Percentiles rank a stretch among this genome's conserved stretches.
Conservation (phyloP, 2,113 vertebrate species). For the Psettodes erumei region DNA sequence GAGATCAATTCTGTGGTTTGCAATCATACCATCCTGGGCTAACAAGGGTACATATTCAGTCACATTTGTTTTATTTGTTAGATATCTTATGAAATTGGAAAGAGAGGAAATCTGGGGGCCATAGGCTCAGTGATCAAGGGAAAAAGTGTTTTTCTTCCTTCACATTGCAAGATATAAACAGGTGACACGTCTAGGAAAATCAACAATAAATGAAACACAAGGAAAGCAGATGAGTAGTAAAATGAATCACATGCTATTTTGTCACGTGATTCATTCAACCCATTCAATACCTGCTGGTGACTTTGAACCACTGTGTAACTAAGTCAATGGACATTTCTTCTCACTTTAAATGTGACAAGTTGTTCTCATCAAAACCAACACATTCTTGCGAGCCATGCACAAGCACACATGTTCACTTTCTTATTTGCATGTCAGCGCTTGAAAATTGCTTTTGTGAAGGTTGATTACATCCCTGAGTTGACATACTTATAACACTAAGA, state of each 20-base stretch:
- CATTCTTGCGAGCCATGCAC: neutral
- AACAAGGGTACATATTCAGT: too few relatives aligned
- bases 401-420: neutral
- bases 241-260: neutral
- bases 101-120: too few relatives aligned
- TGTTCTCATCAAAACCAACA: neutral
- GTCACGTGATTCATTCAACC: too few relatives aligned
- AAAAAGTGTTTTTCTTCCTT: too few relatives aligned
- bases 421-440: neutral
- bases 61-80: too few relatives aligned
- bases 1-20: too few relatives aligned
- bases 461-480: neutral
- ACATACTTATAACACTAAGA: too few relatives aligned
- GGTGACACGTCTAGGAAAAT: neutral
- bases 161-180: neutral
- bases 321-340: too few relatives aligned
- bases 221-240: neutral
- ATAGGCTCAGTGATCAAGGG: too few relatives aligned
- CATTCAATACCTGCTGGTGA: neutral
- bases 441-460: neutral
- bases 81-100: too few relatives aligned
- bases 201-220: neutral
- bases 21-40: too few relatives aligned
- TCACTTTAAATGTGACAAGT: neutral
- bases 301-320: neutral